Evolutionary conservation across 2,113 vertebrate species (phyloP), one percentile per base, ranked within the genome.

Genomic region (Lagenorhynchus albirostris): DNA sequence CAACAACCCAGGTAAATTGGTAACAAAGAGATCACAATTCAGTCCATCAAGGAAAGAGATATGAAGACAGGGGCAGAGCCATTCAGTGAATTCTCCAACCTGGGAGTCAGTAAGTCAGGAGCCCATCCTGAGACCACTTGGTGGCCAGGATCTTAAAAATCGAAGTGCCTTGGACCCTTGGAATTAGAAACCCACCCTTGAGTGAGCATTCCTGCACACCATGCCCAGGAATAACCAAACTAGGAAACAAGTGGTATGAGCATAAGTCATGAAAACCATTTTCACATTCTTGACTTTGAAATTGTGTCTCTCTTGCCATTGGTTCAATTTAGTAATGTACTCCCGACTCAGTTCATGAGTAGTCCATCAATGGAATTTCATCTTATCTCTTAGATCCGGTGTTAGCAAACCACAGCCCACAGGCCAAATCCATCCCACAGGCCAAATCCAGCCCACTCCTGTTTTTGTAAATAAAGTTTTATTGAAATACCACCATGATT

Each of bases 381-480:
- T 73, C 65, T 77, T 73, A 50, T 44, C 23, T 63, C 29, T 20
- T 60, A 17, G 21, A 50, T 70, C 36, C 68, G 23, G 14, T 25
- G 0, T 60, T 93, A 82, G 53, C 70, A 76, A 95, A 77, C 18
- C 38, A 55, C 1, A 94, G 38, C 17, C n/a, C 21, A 86, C 1
- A n/a, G 31, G 20, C 50, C 47, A n/a, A 79, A 79, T 79, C 47
- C 1, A 94, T n/a, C 15, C 31, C 21, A 86, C 2, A 50, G 29
- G 18, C 47, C 47, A n/a, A 79, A 79, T 79, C 47, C 31, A 9
- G 44, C 31, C 6, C 20, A 38, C 55, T 25, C 18, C 33, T 70
- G 6, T 65, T 77, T 79, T 47, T 67, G 2, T 55, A 81, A 94
- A 95, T 86, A 90, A 91, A 96, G 70, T 80, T 90, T 90, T 90